Percentiles rank a stretch among this genome's conserved stretches.
Conservation (phyloP, 1,140 invertebrate species). For the Bombus soroeensis region DNA sequence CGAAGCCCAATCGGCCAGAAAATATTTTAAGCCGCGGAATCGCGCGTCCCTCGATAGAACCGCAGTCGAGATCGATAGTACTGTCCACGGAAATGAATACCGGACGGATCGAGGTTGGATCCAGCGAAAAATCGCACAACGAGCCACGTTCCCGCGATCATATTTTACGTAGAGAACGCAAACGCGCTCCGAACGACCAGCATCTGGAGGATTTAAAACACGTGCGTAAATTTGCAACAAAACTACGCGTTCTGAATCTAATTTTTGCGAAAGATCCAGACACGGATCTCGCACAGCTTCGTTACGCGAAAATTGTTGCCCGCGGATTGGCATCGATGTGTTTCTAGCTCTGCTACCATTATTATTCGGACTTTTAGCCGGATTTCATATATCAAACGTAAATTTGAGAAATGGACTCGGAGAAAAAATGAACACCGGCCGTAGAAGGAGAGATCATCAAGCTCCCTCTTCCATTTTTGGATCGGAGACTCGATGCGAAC, state of each 20-base stretch:
- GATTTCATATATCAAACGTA: neutral
- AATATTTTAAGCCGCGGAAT: conserved; percentile 41
- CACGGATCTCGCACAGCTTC: neutral
- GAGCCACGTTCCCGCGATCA: too few species aligned
- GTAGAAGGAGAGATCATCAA: conserved; percentile 7
- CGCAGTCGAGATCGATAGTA: conserved; percentile 6
- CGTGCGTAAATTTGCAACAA: conserved; percentile 2
- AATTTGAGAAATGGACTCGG: neutral
- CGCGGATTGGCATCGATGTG: rapidly evolving
- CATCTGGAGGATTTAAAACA: conserved; percentile 39
- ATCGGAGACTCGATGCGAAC: neutral
- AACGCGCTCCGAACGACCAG: neutral
- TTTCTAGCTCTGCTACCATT: neutral
- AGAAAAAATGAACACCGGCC: neutral
- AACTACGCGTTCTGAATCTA: neutral
- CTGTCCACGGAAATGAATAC: conserved; percentile 6
- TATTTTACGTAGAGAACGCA: conserved; percentile 17
- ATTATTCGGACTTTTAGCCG: neutral
- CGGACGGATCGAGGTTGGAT: neutral
- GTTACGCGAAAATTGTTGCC: conserved; percentile 6
- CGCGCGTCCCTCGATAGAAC: neutral
- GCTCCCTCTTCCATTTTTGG: conserved; percentile 18
- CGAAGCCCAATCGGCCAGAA: conserved; percentile 27
- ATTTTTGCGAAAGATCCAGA: conserved; percentile 10
- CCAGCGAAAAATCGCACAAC: neutral